Evolutionary conservation across 2,888 invertebrate species (phyloP), one percentile per base, ranked within the genome.

Genomic region (Lepidonotus clava): DNA sequence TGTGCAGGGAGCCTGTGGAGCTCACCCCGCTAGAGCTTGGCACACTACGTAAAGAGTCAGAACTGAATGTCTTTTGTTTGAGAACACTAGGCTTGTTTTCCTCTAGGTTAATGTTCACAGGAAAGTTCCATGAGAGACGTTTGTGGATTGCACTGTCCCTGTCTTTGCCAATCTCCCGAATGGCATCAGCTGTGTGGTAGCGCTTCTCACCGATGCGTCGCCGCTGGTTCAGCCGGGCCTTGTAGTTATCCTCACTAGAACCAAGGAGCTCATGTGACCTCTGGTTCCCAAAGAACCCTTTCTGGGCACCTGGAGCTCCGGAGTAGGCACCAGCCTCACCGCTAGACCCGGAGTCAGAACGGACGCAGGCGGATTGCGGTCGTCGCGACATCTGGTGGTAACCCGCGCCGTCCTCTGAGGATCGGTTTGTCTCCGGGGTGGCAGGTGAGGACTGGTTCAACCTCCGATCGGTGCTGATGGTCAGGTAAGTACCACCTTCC

Each of bases 171-270:
- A 96, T 95, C 92, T 96, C 96, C 92, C 96, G 96, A 89, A 96
- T 96, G 88, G 95, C 95, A 89, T 96, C 96, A 6, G 96, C 96
- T 6, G 96, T 96, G 93, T 96, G 95, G 93, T 96, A 96, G 88
- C 96, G 94, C 91, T 95, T 95, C 89, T 93, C 93, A 24, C 91
- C 90, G 76, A 92, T 90, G 5, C 92, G 84, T 8, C 87, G 38
- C 32, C 93, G 90, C 88, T 92, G 91, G 94, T 92, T 93, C 36
- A 92, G 89, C 87, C 93, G 92, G 67, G 90, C 90, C 86, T 89
- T 90, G 53, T 91, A 89, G 80, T 90, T 91, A 80, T 92, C 92
- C 46, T 92, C 92, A 41, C 41, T 80, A 0, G 51, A 18, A 6
- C 41, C 80, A 24, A 32, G 87, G 21, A 28, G 86, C 90, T 88